A percentile compares a stretch with the other conserved stretches of the same genome.
These are phyloP conservation scores for Centrocercus urophasianus DNA, from an alignment of 2,113 vertebrate species.

Conservation along the genomic window DNA sequence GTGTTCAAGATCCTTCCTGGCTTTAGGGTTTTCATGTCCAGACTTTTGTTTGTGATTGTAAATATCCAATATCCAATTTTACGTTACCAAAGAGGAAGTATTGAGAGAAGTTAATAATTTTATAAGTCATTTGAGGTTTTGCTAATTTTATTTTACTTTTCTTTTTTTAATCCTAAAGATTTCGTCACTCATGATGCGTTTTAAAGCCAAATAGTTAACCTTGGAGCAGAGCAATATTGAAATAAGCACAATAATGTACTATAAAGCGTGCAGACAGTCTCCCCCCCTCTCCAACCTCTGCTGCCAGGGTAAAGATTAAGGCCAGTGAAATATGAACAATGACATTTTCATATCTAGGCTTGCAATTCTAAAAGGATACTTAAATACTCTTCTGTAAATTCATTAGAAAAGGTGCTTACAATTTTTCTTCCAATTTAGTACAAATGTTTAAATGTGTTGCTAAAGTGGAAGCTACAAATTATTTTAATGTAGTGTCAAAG, in stretches of 20 bases:
- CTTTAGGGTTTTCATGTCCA: background rate
- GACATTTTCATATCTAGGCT: background rate
- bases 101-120: background rate
- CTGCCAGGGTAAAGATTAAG: slow-evolving; percentile 33
- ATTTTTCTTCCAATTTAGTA: background rate
- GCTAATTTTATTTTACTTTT: background rate
- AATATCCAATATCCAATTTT: background rate
- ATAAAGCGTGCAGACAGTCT: background rate
- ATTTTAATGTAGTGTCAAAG: background rate
- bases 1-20: background rate
- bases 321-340: slow-evolving; percentile 39
- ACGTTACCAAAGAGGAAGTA: background rate
- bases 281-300: background rate
- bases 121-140: background rate
- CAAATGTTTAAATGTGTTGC: background rate
- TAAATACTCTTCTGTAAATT: background rate
- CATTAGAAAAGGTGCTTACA: background rate
- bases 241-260: slow-evolving; percentile 26
- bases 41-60: background rate
- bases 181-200: background rate
- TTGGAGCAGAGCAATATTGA: background rate
- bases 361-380: background rate
- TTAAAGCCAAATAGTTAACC: background rate
- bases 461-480: background rate
- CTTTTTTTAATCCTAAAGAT: background rate